phyloP scores from a whole-genome alignment of 2,113 vertebrate species.

The Gopherus evgoodei region DNA sequence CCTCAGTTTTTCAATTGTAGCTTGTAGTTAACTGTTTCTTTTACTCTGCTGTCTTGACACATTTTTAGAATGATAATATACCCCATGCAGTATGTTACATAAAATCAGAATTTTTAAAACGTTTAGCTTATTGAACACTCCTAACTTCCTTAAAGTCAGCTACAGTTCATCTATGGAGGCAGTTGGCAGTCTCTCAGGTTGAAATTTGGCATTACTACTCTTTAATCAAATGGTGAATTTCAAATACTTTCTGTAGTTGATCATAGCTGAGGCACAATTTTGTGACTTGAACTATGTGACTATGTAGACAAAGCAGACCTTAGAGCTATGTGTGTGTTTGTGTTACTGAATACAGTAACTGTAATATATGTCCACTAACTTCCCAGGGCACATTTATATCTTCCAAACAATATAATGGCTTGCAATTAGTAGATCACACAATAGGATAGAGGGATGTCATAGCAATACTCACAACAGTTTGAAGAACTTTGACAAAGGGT shows the following conservation, averaged over 20 bases:
- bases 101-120: not conserved
- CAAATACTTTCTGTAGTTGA: not conserved
- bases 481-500: not conserved
- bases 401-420: not conserved
- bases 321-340: too few relatives aligned
- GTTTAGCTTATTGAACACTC: not conserved
- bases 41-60: not conserved
- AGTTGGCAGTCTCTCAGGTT: not conserved
- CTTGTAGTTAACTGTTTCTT: not conserved
- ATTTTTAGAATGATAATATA: not conserved
- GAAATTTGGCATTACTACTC: not conserved
- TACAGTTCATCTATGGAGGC: too few relatives aligned
- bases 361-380: not conserved
- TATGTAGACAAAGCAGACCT: not conserved
- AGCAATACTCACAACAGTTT: not conserved
- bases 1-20: not conserved
- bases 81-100: not conserved
- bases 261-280: not conserved
- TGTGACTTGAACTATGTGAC: not conserved
- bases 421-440: not conserved
- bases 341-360: not conserved
- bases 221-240: not conserved
- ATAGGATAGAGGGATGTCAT: not conserved
- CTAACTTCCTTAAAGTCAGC: fast-evolving
- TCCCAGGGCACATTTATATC: not conserved